Evolutionary conservation across 2,797 vertebrate genomes (phyloP), one percentile per base, ranked within the genome.

Genomic region (Propithecus deckenii): DNA sequence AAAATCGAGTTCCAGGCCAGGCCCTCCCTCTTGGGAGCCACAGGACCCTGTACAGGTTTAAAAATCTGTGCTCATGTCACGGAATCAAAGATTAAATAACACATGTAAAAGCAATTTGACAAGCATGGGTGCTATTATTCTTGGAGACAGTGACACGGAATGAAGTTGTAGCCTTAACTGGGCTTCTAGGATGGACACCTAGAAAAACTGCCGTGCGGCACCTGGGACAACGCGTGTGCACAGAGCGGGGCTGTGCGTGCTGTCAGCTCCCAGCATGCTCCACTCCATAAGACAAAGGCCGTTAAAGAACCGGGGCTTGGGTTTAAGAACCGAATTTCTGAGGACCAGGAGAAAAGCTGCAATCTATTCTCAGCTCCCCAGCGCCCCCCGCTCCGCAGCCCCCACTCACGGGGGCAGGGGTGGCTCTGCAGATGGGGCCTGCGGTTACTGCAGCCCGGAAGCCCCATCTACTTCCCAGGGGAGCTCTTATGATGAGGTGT

Each of bases 31-130:
- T 22, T 10, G 46, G 43, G 12, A 10, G 75, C n/a, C 57, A 2
- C 13, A 61, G 59, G 15, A 46, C 48, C 18, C 38, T n/a, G 32
- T 0, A 2, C 25, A 50, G 43, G 17, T 55, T 22, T 15, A 63
- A 41, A 41, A 50, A 65, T 35, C 52, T 43, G 5, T 41, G 88
- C 65, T 71, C 48, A 28, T 7, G 2, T 38, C 5, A 18, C 3
- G 23, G 84, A 41, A n/a, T 50, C 28, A 18, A 35, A 57, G 75
- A 55, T 8, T 2, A 86, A 65, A 57, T 17, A 61, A 57, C 38
- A 6, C 0, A 13, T 0, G 11, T 28, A 43, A 46, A 1, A 3
- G 35, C 72, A 10, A 35, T 4, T 4, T 28, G 17, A n/a, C 41
- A 20, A 30, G 6, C 1, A 3, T 0, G 11, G 55, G 32, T 1